Conservation (phyloP, 2,113 vertebrate species). For the Rostratula benghalensis region DNA sequence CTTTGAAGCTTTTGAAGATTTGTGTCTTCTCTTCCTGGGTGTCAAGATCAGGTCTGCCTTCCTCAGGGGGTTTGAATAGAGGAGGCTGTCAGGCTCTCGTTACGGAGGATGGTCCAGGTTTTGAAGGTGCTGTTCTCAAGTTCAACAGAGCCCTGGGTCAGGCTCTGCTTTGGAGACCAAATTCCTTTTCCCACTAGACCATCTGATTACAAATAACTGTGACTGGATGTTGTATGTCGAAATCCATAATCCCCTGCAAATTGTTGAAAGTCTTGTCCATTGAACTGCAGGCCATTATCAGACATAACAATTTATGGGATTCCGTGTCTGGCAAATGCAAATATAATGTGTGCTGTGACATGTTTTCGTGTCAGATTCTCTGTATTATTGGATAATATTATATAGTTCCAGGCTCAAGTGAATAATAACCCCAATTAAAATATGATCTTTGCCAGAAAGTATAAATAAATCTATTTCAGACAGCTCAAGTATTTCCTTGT, state of each 20-base stretch:
- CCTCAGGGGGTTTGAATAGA: background rate
- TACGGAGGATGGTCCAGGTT: background rate
- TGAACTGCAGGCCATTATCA: slow-evolving; percentile 59
- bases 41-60: background rate
- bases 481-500: slow-evolving; percentile 17
- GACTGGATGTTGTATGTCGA: slow-evolving; percentile 50
- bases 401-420: background rate
- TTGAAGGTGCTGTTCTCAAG: background rate
- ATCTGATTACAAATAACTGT: slow-evolving; percentile 9
- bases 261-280: slow-evolving; percentile 53
- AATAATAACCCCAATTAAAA: slow-evolving; percentile 41
- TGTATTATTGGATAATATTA: slow-evolving; percentile 19
- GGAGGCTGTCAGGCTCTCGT: background rate
- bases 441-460: slow-evolving; percentile 17
- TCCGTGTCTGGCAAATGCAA: slow-evolving; percentile 40
- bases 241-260: slow-evolving; percentile 53
- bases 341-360: slow-evolving; percentile 22
- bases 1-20: background rate
- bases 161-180: background rate
- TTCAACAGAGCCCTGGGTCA: background rate
- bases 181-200: slow-evolving; percentile 37
- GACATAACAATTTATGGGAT: slow-evolving; percentile 53
- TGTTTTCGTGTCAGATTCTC: slow-evolving; percentile 38
- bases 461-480: slow-evolving; percentile 3
- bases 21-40: background rate